Conservation (phyloP, 2,113 vertebrate species). For the Pteruthius melanotis region DNA sequence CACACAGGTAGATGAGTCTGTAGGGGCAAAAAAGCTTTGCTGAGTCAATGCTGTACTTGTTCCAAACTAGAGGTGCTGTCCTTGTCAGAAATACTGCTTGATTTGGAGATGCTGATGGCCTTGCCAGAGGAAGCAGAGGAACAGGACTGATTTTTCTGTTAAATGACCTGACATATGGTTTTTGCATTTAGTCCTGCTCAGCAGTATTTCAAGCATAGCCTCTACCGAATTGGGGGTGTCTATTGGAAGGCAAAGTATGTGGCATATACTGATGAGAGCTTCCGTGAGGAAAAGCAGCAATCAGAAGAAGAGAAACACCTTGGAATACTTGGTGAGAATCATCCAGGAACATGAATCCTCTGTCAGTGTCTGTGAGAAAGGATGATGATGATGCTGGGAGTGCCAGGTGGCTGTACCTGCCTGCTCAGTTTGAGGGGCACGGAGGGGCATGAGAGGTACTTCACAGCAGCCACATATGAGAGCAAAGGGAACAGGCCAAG, state of each 20-base stretch:
- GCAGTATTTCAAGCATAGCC: slow-evolving; percentile 65
- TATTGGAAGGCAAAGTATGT: slow-evolving; percentile 78
- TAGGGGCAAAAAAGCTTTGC: background rate
- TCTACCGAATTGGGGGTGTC: slow-evolving; percentile 66
- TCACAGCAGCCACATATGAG: background rate
- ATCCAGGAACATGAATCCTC: background rate
- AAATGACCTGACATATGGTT: background rate
- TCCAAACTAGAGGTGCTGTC: background rate
- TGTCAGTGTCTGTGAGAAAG: background rate
- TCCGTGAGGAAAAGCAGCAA: slow-evolving; percentile 62
- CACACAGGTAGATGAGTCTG: background rate
- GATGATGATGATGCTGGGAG: background rate
- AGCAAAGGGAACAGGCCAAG: background rate
- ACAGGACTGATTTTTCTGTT: background rate
- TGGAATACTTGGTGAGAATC: slow-evolving; percentile 73
- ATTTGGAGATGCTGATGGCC: background rate
- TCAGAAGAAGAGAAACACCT: slow-evolving; percentile 69
- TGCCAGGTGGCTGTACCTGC: background rate
- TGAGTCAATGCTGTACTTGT: background rate
- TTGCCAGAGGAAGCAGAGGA: background rate
- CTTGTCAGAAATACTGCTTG: background rate
- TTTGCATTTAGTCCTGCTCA: slow-evolving; percentile 61
- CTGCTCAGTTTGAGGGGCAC: background rate
- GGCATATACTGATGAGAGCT: slow-evolving; percentile 74
- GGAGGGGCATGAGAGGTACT: background rate